These are phyloP conservation scores for Platysteira castanea DNA, from an alignment of 2,113 vertebrate species.

Conservation along the genomic window DNA sequence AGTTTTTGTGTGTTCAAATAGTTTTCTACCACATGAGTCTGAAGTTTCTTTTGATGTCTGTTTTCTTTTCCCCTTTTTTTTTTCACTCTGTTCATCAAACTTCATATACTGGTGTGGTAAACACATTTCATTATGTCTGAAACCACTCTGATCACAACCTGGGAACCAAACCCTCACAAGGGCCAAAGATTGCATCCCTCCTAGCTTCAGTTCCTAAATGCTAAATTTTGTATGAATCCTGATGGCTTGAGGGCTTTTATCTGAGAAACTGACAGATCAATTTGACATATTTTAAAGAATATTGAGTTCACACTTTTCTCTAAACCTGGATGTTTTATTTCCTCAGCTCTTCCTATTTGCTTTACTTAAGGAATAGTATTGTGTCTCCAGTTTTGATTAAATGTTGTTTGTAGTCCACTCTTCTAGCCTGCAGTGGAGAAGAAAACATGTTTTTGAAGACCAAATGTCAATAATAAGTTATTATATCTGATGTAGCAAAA, in stretches of 20 bases:
- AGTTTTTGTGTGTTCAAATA: not conserved
- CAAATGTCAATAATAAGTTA: not conserved
- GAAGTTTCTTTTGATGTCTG: not conserved
- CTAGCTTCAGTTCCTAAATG: not conserved
- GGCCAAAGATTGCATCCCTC: accelerated
- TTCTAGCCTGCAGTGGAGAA: not conserved
- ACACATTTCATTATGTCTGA: not conserved
- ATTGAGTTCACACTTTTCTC: not conserved
- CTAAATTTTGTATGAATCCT: not conserved
- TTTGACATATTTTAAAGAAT: not conserved
- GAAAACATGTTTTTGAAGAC: not conserved
- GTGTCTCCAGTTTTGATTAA: not conserved
- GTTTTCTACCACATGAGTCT: not conserved
- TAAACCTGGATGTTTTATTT: not conserved
- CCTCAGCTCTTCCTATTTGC: not conserved
- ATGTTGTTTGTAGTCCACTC: not conserved
- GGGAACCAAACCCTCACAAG: not conserved
- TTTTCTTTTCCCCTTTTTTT: not conserved
- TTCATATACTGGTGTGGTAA: not conserved
- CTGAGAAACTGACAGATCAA: not conserved
- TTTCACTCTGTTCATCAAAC: not conserved
- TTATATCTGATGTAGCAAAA: not conserved
- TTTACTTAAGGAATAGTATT: not conserved
- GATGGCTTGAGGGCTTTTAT: not conserved
- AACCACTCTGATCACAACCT: not conserved